Percentiles rank a stretch among this genome's conserved stretches.
Evolutionary conservation across 2,888 invertebrate genomes (phyloP).

Genomic region (Tortricodes alternella): DNA sequence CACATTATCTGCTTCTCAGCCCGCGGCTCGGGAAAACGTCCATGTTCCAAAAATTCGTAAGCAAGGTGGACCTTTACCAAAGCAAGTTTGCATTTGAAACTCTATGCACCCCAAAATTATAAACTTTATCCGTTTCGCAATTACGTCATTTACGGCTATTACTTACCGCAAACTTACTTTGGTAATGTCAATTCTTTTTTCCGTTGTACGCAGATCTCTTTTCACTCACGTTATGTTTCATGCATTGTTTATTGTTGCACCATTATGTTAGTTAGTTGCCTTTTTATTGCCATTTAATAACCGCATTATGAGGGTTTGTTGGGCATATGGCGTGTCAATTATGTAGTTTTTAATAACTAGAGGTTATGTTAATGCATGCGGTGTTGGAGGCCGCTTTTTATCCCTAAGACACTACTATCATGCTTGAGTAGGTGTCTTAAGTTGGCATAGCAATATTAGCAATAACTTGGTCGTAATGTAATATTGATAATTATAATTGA

Average conservation of each 20-base stretch:
- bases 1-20: slow-evolving; percentile 39
- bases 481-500: slow-evolving; percentile 49
- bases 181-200: slow-evolving; percentile 41
- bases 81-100: slow-evolving; percentile 34
- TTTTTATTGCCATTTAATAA: slow-evolving; percentile 43
- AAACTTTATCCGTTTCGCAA: slow-evolving; percentile 31
- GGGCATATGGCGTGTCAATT: slow-evolving; percentile 43
- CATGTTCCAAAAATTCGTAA: slow-evolving; percentile 38
- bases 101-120: slow-evolving; percentile 31
- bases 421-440: slow-evolving; percentile 39
- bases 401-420: slow-evolving; percentile 35
- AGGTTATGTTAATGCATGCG: slow-evolving; percentile 38
- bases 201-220: slow-evolving; percentile 72
- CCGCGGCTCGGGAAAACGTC: slow-evolving; percentile 36
- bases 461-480: slow-evolving; percentile 43
- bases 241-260: slow-evolving; percentile 47
- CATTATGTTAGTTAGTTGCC: slow-evolving; percentile 45
- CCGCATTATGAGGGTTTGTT: slow-evolving; percentile 48
- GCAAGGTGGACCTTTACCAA: slow-evolving; percentile 37
- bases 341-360: slow-evolving; percentile 8
- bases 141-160: slow-evolving; percentile 17
- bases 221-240: slow-evolving; percentile 63
- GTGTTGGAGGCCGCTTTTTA: slow-evolving; percentile 27
- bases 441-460: slow-evolving; percentile 31
- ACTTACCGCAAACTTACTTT: slow-evolving; percentile 37